Base-by-base conservation (phyloP, 2,113 vertebrate genomes). In the Odontophorus gujanensis region DNA sequence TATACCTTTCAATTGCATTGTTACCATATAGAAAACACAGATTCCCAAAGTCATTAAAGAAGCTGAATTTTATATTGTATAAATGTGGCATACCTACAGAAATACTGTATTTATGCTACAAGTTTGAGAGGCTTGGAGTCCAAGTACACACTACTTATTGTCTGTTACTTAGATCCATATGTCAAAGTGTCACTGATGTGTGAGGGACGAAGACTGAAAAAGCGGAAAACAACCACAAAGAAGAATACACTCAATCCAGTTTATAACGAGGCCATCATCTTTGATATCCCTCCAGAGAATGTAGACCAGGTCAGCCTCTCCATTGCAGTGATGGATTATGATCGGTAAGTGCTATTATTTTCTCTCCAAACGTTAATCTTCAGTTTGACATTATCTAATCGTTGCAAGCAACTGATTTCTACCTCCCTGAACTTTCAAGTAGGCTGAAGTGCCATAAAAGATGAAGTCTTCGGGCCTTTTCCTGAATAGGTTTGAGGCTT, bases 211-310 rank as follows among this genome's bases (percentile, higher is more conserved):
- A 98, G 99, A 92, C 88, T 99, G 45, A 99, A 99, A 92, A 99
- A 99, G 95, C 93, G 99, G 38, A 99, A 99, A 97, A 99, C 99
- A 0, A 99, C 99, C 17, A 99, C 98, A 0, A 99, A 99, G 98
- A 99, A 98, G 94, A 99, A 98, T 96, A 99, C 99, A 0, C 98
- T 99, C 6, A 99, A 99, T 75, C 99, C 99, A 0, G 57, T 98
- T 81, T 99, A 99, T 97, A 99, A 99, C 1, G 99, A 99, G 98
- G 99, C 99, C 89, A 99, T 99, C 90, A 98, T 99, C 96, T 99
- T 99, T 18, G 99, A 99, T 81, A 99, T 99, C 72, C 99, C 99
- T 28, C 99, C 99, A 0, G 99, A 99, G 97, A 99, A 99, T 3
- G 99, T 99, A 96, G 99, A 99, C 90, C 99, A 99, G 95, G 99